Evolutionary conservation across 2,113 vertebrate species (phyloP), one percentile per base, ranked within the genome.

Genomic region (Oophaga pumilio): DNA sequence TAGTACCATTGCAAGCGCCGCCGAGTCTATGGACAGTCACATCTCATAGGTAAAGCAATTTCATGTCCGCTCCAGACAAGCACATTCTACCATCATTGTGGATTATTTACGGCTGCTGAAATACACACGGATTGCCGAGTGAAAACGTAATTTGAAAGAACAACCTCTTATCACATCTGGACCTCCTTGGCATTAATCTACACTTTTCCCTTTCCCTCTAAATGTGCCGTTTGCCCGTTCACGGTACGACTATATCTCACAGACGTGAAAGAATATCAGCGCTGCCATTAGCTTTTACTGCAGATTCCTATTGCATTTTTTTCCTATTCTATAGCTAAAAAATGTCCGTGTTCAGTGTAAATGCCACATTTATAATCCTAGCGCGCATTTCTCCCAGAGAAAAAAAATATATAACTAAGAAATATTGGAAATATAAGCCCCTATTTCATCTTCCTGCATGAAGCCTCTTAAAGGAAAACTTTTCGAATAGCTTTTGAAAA

Each of bases 251-350:
- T 1, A 77, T 77, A 53, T 53, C 22, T 76, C 76, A 77, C 1
- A 6, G 22, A 53, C 53, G 49, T n/a, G 15, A 56, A 26, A 49
- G 74, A 52, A 76, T 52, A 52, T 76, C 74, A n/a, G 12, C 24
- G 50, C 76, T 77, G 76, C 76, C 49, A 22, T 77, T 56, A 77
- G 20, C 12, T 76, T 77, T 77, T 53, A 77, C 49, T 77, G 76
- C 20, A 26, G 9, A 24, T 24, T 56, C 49, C 76, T 56, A 77
- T 24, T 56, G 76, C 49, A 22, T 52, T 76, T 77, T 74, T 24
- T 77, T 26, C 50, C 76, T 15, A 56, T 77, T 56, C 50, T 53
- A 53, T 53, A 50, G 50, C 22, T 53, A 24, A 20, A 77, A 24
- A 52, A 77, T 56, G 49, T 56, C 76, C 8, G 8, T 24, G 49